phyloP scores from a whole-genome alignment of 2,888 invertebrate species.

The Chironomus tentans region DNA sequence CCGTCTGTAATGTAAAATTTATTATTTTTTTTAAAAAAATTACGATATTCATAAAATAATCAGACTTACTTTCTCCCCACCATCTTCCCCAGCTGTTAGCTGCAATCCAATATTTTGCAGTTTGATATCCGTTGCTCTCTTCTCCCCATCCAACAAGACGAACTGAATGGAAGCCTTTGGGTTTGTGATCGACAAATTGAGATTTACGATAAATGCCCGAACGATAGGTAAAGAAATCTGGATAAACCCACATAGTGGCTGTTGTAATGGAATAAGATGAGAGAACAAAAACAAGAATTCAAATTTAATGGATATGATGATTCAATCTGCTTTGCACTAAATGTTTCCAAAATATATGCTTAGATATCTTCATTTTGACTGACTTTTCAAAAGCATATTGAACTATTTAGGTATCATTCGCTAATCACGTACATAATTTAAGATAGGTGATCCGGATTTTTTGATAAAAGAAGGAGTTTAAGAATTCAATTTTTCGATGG shows the following conservation, averaged over 20 bases:
- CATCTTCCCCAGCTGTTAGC: constrained; percentile 88
- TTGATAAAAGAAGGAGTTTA: no score
- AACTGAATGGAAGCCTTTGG: constrained; percentile 78
- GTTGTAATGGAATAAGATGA: constrained; percentile 30
- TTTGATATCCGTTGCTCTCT: constrained; percentile 48
- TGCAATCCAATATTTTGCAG: constrained; percentile 77
- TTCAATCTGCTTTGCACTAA: background rate
- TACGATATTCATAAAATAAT: background rate
- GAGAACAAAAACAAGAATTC: background rate
- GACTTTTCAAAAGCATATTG: no score
- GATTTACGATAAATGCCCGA: constrained; percentile 72
- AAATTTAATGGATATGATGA: background rate
- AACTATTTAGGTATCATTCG: no score
- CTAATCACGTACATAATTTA: no score
- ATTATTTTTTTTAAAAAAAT: background rate
- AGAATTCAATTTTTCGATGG: no score
- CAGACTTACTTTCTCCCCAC: constrained; percentile 56
- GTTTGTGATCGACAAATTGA: constrained; percentile 46
- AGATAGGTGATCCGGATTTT: no score
- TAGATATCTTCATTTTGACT: no score
- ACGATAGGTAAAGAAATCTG: constrained; percentile 87
- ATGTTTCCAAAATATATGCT: no score
- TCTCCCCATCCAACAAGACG: constrained; percentile 90
- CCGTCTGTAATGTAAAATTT: constrained; percentile 54
- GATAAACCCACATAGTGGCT: constrained; percentile 83